Percentiles rank a stretch among this genome's conserved stretches.
These are phyloP conservation scores for Halichondria panicea DNA, from an alignment of 37 sponge, comb jelly and placozoan species.

Conservation along the genomic window DNA sequence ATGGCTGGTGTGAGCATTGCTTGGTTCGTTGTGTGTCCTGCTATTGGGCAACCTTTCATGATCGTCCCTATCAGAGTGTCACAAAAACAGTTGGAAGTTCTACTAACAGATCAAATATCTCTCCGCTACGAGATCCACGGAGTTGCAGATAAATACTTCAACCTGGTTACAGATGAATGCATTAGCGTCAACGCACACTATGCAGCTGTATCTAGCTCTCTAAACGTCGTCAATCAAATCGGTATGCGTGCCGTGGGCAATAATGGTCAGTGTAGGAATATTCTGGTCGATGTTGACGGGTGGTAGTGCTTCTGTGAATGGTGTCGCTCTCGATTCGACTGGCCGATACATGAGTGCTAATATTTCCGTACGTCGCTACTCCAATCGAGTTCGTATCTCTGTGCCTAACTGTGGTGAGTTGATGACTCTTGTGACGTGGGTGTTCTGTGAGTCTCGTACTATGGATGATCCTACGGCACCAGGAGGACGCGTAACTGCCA, in stretches of 20 bases:
- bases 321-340: not conserved
- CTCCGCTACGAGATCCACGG: slow-evolving; percentile 64
- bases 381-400: slow-evolving; percentile 55
- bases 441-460: slow-evolving; percentile 39
- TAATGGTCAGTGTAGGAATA: slow-evolving; percentile 18
- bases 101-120: not conserved
- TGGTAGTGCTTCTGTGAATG: slow-evolving; percentile 35
- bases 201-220: not conserved
- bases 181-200: slow-evolving; percentile 41
- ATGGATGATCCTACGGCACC: slow-evolving; percentile 1
- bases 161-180: slow-evolving; percentile 59
- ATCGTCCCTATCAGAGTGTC: slow-evolving; percentile 38
- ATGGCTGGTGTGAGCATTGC: too few relatives aligned
- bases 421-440: slow-evolving; percentile 73
- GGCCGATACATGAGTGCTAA: not conserved
- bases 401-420: slow-evolving; percentile 72
- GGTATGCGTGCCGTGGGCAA: slow-evolving; percentile 56
- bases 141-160: slow-evolving; percentile 6
- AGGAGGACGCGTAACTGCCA: not conserved
- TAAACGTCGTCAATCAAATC: slow-evolving; percentile 55
- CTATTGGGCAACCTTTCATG: slow-evolving; percentile 54
- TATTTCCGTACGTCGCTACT: slow-evolving; percentile 5
- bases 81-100: not conserved
- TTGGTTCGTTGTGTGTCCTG: too few relatives aligned
- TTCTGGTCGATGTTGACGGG: slow-evolving; percentile 29